Conservation (phyloP, 2,113 vertebrate species). For the Thinocorus orbignyianus region DNA sequence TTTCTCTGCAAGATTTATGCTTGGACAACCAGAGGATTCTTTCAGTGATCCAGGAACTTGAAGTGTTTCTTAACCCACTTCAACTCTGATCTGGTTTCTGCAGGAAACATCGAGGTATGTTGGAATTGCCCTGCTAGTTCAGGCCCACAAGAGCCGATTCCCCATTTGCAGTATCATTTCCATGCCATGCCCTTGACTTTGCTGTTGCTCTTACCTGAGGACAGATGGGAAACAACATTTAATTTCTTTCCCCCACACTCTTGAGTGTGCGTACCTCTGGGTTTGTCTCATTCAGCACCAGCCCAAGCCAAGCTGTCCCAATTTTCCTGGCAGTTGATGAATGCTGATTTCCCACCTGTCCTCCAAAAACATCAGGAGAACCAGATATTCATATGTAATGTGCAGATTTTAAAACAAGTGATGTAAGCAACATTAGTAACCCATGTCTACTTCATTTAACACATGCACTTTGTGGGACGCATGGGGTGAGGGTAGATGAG, state of each 20-base stretch:
- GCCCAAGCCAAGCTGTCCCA: neutral
- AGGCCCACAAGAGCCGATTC: neutral
- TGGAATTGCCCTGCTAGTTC: neutral
- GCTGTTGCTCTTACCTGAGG: neutral
- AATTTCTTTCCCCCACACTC: neutral
- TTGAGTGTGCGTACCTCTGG: neutral
- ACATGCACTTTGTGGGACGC: accelerated
- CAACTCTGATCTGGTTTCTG: neutral
- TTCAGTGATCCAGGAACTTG: neutral
- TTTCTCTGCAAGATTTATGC: neutral
- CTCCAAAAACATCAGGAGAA: neutral
- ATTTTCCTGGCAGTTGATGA: neutral
- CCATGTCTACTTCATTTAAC: neutral
- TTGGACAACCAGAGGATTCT: neutral
- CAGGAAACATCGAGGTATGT: accelerated
- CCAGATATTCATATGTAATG: accelerated
- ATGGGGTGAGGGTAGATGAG: neutral
- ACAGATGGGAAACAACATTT: neutral
- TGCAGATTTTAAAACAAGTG: neutral
- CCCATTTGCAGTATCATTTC: neutral
- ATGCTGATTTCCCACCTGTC: neutral
- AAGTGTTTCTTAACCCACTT: neutral
- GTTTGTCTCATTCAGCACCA: neutral
- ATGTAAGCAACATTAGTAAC: neutral
- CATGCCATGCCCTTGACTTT: neutral